Evolutionary conservation across 1,140 invertebrate genomes (phyloP).

Genomic region (Pectinophora gossypiella): DNA sequence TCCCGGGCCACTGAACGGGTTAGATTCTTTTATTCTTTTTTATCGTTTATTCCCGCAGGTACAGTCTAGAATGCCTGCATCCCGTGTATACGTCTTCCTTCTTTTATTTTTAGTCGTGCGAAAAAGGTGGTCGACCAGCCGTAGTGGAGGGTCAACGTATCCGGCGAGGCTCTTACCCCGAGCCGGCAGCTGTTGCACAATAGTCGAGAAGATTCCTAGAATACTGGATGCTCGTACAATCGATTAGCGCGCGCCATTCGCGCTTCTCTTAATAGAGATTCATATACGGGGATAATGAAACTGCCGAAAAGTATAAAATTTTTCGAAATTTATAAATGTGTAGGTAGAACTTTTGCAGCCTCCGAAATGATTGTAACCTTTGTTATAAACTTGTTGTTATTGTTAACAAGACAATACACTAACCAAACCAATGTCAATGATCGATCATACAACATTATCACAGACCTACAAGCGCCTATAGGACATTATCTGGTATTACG

Average conservation of each 20-base stretch:
- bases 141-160: conserved; percentile 55
- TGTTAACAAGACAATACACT: neutral
- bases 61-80: conserved; percentile 55
- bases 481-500: neutral
- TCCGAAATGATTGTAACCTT: too few species aligned
- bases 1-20: conserved; percentile 47
- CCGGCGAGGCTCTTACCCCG: conserved; percentile 50
- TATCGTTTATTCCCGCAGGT: conserved; percentile 30
- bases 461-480: neutral
- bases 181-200: conserved; percentile 64
- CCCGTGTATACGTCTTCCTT: conserved; percentile 50
- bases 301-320: too few species aligned
- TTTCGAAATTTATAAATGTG: too few species aligned
- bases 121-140: conserved; percentile 57
- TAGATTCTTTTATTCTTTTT: conserved; percentile 58
- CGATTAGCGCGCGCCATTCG: neutral
- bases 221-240: conserved; percentile 34
- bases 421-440: neutral
- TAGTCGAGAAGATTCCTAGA: conserved; percentile 58
- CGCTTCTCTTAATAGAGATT: too few species aligned
- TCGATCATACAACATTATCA: neutral
- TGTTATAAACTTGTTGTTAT: too few species aligned
- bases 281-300: too few species aligned
- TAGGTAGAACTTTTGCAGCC: too few species aligned
- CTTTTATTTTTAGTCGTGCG: conserved; percentile 65